These are phyloP conservation scores for Coregonus ussuriensis DNA, from an alignment of 2,797 vertebrate species.

Conservation along the genomic window DNA sequence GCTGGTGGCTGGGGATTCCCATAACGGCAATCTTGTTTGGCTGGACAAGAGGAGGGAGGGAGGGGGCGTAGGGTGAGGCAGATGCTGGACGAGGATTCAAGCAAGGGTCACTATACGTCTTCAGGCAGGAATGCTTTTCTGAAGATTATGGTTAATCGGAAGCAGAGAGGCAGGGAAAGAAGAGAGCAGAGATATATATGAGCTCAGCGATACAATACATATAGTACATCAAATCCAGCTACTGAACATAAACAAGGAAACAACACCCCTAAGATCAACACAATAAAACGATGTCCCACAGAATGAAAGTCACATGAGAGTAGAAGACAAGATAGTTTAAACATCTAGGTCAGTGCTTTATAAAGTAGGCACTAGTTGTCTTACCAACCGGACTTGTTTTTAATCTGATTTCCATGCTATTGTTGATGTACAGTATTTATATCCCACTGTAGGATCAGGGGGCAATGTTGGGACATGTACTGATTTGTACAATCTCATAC, in stretches of 20 bases:
- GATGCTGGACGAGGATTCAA: constrained; percentile 50
- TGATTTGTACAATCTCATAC: neutral
- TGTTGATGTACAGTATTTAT: too few relatives aligned
- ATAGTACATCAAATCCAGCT: neutral
- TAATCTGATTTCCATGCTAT: too few relatives aligned
- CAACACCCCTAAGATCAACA: neutral
- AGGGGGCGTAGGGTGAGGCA: neutral
- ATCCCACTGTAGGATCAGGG: too few relatives aligned
- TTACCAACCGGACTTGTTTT: too few relatives aligned
- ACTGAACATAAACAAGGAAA: neutral
- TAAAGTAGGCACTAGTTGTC: neutral
- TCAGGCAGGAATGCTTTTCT: constrained; percentile 60
- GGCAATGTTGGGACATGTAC: too few relatives aligned
- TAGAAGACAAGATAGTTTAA: neutral
- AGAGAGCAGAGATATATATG: neutral
- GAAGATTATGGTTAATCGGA: constrained; percentile 26
- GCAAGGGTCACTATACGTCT: constrained; percentile 62
- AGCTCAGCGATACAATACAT: neutral
- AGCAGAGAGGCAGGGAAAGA: constrained; percentile 13
- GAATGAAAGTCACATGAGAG: neutral
- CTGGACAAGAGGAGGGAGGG: constrained; percentile 22
- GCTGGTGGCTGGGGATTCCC: constrained; percentile 42
- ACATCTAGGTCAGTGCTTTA: neutral
- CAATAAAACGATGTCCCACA: neutral
- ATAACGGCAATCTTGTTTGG: constrained; percentile 3